Base-by-base conservation (phyloP, 1,140 invertebrate species). In the Drosophila murphyi region DNA sequence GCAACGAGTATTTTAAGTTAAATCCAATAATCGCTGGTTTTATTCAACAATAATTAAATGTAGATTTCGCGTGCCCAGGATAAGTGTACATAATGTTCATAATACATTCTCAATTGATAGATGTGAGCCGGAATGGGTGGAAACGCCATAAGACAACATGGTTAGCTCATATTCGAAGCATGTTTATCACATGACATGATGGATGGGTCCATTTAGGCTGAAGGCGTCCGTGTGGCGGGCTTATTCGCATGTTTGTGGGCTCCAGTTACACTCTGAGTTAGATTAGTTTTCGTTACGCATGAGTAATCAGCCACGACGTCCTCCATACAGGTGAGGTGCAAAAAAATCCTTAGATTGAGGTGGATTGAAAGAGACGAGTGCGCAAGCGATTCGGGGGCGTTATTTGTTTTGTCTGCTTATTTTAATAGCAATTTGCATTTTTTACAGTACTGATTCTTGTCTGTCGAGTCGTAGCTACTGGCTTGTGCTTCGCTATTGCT, bases 271-370 rank as follows among this genome's bases (percentile, higher is more conserved):
- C 37, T 51, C 60, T 54, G 70, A 68, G 67, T 61, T 77, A 80
- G 75, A 74, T 89, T 83, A 89, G 80, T 88, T 89, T 78, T 60
- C 54, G 77, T 80, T 80, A 80, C 85, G 85, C 83, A 80, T 89
- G 77, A 89, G 77, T 83, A 88, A 88, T 88, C 83, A 88, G 77
- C 76, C 61, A 80, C 70, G 52, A 65, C 68, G 72, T 71, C 54
- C 72, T 71, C 71, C 64, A 39, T 59, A 54, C n/a, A 31, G 20
- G 54, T 39, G 6, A 10, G 20, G 32, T 20, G 32, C 32, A 48
- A 5, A 2, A 56, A 12, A 7, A 39, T 6, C 34, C 34, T 29
- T 5, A 45, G 29, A 8, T 39, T 4, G 37, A 1, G 45, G 32
- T 31, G 12, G 10, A 10, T 29, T 50, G 60, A 37, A 72, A 61